phyloP scores from a whole-genome alignment of 2,888 invertebrate genomes.

The Bruchidius siliquastri region DNA sequence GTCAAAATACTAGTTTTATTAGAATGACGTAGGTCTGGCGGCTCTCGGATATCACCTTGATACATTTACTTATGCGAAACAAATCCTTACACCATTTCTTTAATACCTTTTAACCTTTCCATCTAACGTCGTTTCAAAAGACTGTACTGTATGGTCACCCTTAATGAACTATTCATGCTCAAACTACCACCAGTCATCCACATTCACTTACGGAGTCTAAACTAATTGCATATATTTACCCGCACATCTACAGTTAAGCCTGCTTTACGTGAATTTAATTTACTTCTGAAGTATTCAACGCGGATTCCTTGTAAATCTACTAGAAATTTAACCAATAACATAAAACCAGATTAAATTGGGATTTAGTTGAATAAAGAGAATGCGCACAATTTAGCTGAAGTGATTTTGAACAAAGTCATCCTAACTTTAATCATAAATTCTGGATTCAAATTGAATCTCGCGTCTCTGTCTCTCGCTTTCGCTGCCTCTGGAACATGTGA shows the following conservation, averaged over 20 bases:
- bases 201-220: not conserved
- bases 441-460: conserved; percentile 35
- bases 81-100: too few relatives aligned
- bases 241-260: conserved; percentile 10
- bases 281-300: conserved; percentile 29
- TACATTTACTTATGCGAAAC: too few relatives aligned
- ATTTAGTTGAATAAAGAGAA: conserved; percentile 44
- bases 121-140: not conserved
- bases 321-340: conserved; percentile 43
- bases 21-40: too few relatives aligned
- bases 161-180: not conserved
- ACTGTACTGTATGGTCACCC: not conserved
- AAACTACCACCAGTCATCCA: not conserved
- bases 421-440: conserved; percentile 45
- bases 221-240: not conserved
- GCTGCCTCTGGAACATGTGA: conserved; percentile 22
- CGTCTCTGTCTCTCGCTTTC: not conserved
- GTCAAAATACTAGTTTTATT: too few relatives aligned
- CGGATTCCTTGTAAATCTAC: conserved; percentile 38
- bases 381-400: conserved; percentile 44
- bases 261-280: conserved; percentile 25
- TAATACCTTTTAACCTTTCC: not conserved
- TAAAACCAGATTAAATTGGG: conserved; percentile 44
- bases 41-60: too few relatives aligned
- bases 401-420: conserved; percentile 44